phyloP scores from a whole-genome alignment of 2,888 invertebrate species.

The Saturnia pavonia region DNA sequence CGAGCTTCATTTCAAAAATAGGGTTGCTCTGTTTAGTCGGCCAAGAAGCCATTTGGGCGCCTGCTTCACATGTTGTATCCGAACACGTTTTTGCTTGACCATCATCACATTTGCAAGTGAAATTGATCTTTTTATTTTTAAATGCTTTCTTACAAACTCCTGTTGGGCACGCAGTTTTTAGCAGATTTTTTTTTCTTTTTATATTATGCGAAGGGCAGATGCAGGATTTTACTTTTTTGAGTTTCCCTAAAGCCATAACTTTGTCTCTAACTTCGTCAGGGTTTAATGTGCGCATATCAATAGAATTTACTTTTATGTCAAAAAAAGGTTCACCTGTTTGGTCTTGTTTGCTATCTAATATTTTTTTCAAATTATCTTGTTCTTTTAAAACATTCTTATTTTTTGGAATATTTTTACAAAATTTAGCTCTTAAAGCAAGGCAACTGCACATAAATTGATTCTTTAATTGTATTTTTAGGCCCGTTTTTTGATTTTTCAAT shows the following conservation, averaged over 20 bases:
- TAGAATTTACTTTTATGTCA: conserved; percentile 40
- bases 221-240: conserved; percentile 33
- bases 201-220: conserved; percentile 32
- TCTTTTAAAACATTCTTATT: conserved; percentile 4
- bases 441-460: neutral
- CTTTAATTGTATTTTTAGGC: neutral
- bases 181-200: conserved; percentile 23
- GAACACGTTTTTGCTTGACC: conserved; percentile 34
- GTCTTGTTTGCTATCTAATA: conserved; percentile 19
- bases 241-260: conserved; percentile 36
- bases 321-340: conserved; percentile 36
- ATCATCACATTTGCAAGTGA: conserved; percentile 37
- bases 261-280: conserved; percentile 36
- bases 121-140: conserved; percentile 35
- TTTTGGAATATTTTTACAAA: neutral
- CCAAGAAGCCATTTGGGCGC: neutral
- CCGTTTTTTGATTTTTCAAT: neutral
- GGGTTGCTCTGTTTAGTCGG: conserved; percentile 24
- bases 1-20: conserved; percentile 41
- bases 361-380: neutral
- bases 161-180: conserved; percentile 30
- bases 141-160: conserved; percentile 36
- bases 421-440: neutral
- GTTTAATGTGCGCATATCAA: conserved; percentile 39
- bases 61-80: conserved; percentile 38